Evolutionary conservation across 2,797 vertebrate genomes (phyloP).

Genomic region (Perodicticus potto): DNA sequence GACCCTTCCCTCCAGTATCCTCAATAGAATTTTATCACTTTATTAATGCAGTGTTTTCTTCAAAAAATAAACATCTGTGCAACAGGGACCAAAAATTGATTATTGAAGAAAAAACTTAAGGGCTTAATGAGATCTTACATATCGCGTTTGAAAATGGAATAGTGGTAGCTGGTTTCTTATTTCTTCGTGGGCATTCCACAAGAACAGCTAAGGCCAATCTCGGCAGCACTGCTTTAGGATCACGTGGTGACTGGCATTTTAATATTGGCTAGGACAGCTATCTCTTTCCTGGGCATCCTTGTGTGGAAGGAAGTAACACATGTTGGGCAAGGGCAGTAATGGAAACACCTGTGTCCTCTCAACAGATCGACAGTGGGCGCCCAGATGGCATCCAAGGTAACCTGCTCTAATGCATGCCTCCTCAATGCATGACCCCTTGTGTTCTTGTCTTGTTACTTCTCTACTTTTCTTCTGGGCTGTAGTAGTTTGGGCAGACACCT

Average conservation of each 20-base stretch:
- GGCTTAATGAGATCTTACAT: neutral
- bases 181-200: neutral
- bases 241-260: neutral
- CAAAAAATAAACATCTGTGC: neutral
- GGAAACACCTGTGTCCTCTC: conserved; percentile 55
- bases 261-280: accelerated
- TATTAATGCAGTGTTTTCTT: neutral
- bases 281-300: neutral
- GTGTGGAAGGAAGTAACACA: neutral
- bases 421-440: accelerated
- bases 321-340: neutral
- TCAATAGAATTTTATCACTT: neutral
- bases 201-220: neutral
- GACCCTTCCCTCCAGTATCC: neutral
- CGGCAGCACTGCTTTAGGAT: neutral
- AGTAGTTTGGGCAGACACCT: neutral
- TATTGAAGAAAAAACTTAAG: neutral
- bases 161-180: neutral
- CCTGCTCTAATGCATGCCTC: neutral
- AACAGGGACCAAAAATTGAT: neutral
- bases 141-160: neutral
- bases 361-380: conserved; percentile 90
- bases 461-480: neutral
- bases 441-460: neutral
- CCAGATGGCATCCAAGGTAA: conserved; percentile 91